Evolutionary conservation across 2,113 vertebrate genomes (phyloP).

Genomic region (Penelope pileata): DNA sequence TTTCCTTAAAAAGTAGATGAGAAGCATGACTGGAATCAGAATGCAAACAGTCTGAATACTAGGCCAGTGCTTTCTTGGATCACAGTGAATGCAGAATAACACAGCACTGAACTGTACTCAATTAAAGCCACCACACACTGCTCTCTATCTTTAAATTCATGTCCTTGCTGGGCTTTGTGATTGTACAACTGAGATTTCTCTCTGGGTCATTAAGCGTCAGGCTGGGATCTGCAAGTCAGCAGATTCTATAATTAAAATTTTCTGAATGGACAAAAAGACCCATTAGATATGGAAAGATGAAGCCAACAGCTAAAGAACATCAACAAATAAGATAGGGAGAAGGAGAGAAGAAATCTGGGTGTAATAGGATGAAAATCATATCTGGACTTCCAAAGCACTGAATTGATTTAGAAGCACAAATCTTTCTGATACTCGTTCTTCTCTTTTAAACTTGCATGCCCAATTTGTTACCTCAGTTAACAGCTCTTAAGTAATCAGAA

Average conservation of each 20-base stretch:
- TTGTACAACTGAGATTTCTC: constrained; percentile 30
- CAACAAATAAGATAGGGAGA: neutral
- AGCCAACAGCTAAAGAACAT: constrained; percentile 9
- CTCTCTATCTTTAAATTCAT: neutral
- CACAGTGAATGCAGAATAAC: neutral
- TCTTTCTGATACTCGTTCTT: neutral
- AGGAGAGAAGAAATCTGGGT: neutral
- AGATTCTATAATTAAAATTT: constrained; percentile 40
- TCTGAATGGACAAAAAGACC: constrained; percentile 42
- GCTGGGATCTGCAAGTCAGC: constrained; percentile 44
- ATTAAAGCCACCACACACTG: constrained; percentile 3
- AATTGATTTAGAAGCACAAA: neutral
- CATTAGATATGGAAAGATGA: constrained; percentile 36
- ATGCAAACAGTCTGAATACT: neutral
- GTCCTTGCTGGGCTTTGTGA: neutral
- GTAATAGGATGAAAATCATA: neutral
- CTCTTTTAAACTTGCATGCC: neutral
- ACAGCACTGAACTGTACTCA: neutral
- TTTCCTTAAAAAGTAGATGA: constrained; percentile 5
- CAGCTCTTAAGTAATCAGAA: constrained; percentile 29
- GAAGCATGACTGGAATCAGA: constrained; percentile 38
- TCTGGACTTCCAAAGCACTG: neutral
- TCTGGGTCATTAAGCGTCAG: constrained; percentile 31
- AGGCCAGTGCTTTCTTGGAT: constrained; percentile 17
- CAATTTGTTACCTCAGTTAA: neutral